Evolutionary conservation across 2,888 invertebrate genomes (phyloP).

Genomic region (Pycnomerus fuliginosus): DNA sequence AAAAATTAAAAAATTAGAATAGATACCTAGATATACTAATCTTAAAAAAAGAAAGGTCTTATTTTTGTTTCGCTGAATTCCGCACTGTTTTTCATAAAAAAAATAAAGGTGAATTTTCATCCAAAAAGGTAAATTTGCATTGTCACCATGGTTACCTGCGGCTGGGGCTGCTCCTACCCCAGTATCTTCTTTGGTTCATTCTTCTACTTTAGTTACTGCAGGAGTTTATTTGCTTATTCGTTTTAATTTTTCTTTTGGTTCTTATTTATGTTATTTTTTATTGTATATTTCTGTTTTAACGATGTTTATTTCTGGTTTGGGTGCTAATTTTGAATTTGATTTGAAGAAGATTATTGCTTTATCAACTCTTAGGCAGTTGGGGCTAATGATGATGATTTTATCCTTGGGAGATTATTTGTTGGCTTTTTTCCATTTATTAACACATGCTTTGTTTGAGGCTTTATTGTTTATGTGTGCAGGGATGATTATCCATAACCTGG

Average conservation of each 20-base stretch:
- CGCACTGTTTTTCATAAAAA: too few relatives aligned
- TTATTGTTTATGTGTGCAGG: constrained; percentile 74
- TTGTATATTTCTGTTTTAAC: constrained; percentile 62
- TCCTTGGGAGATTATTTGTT: constrained; percentile 54
- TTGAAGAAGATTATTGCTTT: constrained; percentile 78
- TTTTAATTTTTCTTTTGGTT: constrained; percentile 58
- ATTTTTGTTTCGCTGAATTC: too few relatives aligned
- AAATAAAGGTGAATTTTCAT: too few relatives aligned
- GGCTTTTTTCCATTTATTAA: constrained; percentile 71
- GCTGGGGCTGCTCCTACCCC: constrained; percentile 78
- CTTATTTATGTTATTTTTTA: constrained; percentile 54
- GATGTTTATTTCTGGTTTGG: constrained; percentile 62
- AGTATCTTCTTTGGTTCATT: constrained; percentile 68
- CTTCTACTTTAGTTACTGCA: constrained; percentile 76
- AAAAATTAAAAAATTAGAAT: too few relatives aligned
- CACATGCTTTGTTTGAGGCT: constrained; percentile 75
- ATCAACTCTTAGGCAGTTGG: constrained; percentile 70
- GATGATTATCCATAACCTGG: constrained; percentile 64
- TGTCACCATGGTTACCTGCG: constrained; percentile 73
- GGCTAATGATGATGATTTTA: constrained; percentile 65
- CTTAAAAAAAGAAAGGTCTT: too few relatives aligned
- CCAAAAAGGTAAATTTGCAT: constrained; percentile 80
- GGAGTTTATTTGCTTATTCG: constrained; percentile 72
- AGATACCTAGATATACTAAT: too few relatives aligned
- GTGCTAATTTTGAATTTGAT: constrained; percentile 67